A percentile compares a stretch with the other conserved stretches of the same genome.
These are phyloP conservation scores for Salpingus planirostris DNA, from an alignment of 2,888 invertebrate species.

Conservation along the genomic window DNA sequence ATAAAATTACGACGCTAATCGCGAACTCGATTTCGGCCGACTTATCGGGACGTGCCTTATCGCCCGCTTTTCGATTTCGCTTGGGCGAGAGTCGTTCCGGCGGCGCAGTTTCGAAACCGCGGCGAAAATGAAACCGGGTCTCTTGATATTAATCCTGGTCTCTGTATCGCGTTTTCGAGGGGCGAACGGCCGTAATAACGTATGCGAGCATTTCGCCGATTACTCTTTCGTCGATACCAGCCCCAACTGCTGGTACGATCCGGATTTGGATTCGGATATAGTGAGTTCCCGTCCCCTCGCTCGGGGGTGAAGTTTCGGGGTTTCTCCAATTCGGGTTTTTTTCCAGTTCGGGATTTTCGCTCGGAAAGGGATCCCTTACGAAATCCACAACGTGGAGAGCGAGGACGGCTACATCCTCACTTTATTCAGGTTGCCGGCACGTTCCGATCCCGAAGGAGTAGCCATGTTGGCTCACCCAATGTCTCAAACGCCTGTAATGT, in stretches of 20 bases:
- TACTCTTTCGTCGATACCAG: background rate
- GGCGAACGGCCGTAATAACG: too few relatives aligned
- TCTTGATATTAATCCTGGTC: too few relatives aligned
- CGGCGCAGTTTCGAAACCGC: too few relatives aligned
- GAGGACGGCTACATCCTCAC: slow-evolving; percentile 1
- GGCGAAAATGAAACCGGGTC: too few relatives aligned
- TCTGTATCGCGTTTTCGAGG: too few relatives aligned
- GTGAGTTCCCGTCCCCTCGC: background rate
- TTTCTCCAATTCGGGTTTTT: background rate
- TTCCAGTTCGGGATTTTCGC: slow-evolving; percentile 1
- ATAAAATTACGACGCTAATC: too few relatives aligned
- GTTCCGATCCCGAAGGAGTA: background rate
- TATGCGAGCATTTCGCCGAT: slow-evolving; percentile 1
- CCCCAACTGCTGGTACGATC: slow-evolving; percentile 3
- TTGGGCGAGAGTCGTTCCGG: too few relatives aligned
- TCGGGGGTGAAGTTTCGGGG: too few relatives aligned
- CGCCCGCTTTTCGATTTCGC: too few relatives aligned
- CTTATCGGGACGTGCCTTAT: too few relatives aligned
- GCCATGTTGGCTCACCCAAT: background rate
- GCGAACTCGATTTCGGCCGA: too few relatives aligned
- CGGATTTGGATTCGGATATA: slow-evolving; percentile 1
- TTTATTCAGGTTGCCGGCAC: background rate
- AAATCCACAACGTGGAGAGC: slow-evolving; percentile 1
- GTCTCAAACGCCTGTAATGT: background rate
- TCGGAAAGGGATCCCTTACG: background rate